phyloP scores from a whole-genome alignment of 2,888 invertebrate genomes.

The Petrolisthes cinctipes region DNA sequence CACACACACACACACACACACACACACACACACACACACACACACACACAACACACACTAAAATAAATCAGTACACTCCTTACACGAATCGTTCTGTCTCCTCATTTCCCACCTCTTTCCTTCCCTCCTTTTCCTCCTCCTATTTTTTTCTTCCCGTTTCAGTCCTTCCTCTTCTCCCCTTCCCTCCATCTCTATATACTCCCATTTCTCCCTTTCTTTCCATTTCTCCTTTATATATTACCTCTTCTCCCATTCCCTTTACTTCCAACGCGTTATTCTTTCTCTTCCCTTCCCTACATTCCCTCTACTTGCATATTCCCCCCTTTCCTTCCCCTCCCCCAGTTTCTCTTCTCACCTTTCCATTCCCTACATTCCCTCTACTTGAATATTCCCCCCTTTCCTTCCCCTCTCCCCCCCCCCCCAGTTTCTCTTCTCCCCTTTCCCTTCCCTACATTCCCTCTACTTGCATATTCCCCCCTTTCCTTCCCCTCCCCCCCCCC shows the following conservation, averaged over 20 bases:
- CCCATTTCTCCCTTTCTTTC: background rate
- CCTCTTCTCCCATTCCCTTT: background rate
- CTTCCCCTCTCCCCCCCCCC: background rate
- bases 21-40: too few relatives aligned
- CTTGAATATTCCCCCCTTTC: background rate
- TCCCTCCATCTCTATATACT: background rate
- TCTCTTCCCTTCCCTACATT: background rate
- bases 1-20: too few relatives aligned
- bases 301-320: background rate
- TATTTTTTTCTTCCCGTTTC: background rate
- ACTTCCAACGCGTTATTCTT: background rate
- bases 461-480: background rate
- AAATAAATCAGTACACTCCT: too few relatives aligned
- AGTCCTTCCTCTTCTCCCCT: background rate
- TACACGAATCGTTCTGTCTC: too few relatives aligned
- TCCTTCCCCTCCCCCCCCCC: background rate
- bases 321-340: background rate
- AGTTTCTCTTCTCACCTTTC: too few relatives aligned
- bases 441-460: background rate
- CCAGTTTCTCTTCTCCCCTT: background rate
- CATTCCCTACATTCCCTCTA: background rate
- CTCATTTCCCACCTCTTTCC: background rate
- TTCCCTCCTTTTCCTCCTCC: background rate
- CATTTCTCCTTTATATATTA: background rate
- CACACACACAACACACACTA: too few relatives aligned